A percentile compares a stretch with the other conserved stretches of the same genome.
These are phyloP conservation scores for Drosophila lacicola DNA, from an alignment of 2,888 invertebrate species.

Conservation along the genomic window DNA sequence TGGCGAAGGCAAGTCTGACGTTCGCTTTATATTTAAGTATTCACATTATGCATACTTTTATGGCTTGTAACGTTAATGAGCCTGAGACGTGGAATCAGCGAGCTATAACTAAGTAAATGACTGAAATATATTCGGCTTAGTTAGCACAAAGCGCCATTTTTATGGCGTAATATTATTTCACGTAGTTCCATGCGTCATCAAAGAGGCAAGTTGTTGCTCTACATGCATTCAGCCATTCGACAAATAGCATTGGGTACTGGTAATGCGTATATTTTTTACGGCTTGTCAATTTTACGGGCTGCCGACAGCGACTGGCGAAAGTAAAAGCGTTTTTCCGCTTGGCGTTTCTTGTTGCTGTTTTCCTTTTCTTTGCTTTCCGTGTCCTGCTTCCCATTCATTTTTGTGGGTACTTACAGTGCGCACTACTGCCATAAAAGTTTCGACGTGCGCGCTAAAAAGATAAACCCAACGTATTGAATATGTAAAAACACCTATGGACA, in stretches of 20 bases:
- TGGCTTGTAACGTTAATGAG: conserved; percentile 38
- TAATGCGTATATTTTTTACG: conserved; percentile 48
- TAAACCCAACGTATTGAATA: conserved; percentile 47
- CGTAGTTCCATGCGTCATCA: conserved; percentile 27
- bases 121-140: conserved; percentile 34
- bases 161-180: conserved; percentile 68
- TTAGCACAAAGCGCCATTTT: conserved; percentile 41
- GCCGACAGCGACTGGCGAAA: conserved; percentile 29
- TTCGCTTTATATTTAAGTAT: conserved; percentile 13
- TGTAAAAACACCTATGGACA: conserved; percentile 43
- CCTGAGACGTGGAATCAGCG: conserved; percentile 4
- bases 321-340: conserved; percentile 48
- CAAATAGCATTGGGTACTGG: conserved; percentile 26
- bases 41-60: conserved; percentile 53
- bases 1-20: neutral
- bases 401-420: conserved; percentile 39
- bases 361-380: conserved; percentile 10
- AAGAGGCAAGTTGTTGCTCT: conserved; percentile 17
- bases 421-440: conserved; percentile 31
- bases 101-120: conserved; percentile 50
- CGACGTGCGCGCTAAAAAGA: conserved; percentile 13
- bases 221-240: conserved; percentile 13
- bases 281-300: conserved; percentile 74
- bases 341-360: conserved; percentile 36
- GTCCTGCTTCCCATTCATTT: conserved; percentile 28